Evolutionary conservation across 1,140 invertebrate species (phyloP), one percentile per base, ranked within the genome.

Genomic region (Drosophila pseudoobscura): DNA sequence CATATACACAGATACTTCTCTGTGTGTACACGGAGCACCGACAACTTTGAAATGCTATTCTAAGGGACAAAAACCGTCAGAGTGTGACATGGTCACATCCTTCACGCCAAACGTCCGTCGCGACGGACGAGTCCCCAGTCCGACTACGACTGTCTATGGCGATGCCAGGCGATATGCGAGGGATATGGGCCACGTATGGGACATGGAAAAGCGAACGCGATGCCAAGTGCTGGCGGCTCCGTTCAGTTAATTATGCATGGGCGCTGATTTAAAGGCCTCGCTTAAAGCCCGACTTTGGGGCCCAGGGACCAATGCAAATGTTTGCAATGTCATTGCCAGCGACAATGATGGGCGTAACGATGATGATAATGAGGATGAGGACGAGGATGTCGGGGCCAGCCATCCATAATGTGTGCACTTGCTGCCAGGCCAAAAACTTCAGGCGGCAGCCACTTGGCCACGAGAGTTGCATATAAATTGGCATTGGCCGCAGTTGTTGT

Each of bases 11-110:
- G 15, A 54, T 15, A 46, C 15, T 15, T 15, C 15, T 15, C 15
- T 15, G 15, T 15, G 15, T 15, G 15, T 17, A 20, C 20, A 20
- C 35, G n/a, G 22, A 22, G 54, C 49, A 70, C 70, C 64, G 53
- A 70, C 45, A 61, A 61, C 60, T 83, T 78, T 68, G 43, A 57
- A 87, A 62, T 68, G 70, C 59, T 70, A 63, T 80, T 87, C 56
- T 71, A 55, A 73, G 64, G 78, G 63, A 87, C 72, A 68, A 77
- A 88, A 83, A 72, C 78, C 84, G 79, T 88, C 83, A 83, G 72
- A 79, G 75, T 83, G 83, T 88, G 84, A 88, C 83, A 88, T 88
- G 83, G 84, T 83, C 78, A 83, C 75, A 88, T 88, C 83, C 83
- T 88, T 87, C 83, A 83, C 61, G 73, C 65, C 51, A 80, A 61